Conservation (phyloP, 2,797 vertebrate species). For the Gastrophryne carolinensis region DNA sequence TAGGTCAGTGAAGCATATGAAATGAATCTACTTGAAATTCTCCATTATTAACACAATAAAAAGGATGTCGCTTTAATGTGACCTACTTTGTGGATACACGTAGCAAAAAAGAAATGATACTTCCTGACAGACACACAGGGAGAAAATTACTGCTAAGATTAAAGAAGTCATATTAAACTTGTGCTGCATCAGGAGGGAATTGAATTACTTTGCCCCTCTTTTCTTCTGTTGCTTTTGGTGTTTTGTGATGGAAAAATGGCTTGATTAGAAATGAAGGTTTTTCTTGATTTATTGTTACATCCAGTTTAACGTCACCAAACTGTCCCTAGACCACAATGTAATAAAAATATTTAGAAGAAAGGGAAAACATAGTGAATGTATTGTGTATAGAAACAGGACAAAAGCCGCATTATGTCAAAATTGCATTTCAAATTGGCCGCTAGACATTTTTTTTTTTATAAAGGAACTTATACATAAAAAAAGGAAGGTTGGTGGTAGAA, state of each 20-base stretch:
- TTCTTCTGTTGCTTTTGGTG: not conserved
- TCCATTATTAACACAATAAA: conserved; percentile 29
- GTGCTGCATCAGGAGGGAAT: not conserved
- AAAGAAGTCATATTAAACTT: conserved; percentile 31
- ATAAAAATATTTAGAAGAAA: no score
- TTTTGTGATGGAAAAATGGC: not conserved
- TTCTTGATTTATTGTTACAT: not conserved
- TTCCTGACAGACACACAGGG: conserved; percentile 25
- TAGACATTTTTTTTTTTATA: no score
- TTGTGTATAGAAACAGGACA: no score
- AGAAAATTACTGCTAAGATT: conserved; percentile 40
- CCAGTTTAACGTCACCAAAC: not conserved
- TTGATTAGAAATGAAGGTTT: not conserved
- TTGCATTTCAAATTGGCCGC: no score
- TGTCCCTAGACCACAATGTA: no score
- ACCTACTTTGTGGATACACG: conserved; percentile 41
- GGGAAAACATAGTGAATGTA: no score
- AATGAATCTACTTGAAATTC: conserved; percentile 19
- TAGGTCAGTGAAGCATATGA: not conserved
- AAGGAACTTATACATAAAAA: no score
- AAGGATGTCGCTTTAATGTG: conserved; percentile 33
- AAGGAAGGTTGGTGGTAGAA: no score
- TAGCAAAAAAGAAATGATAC: conserved; percentile 38
- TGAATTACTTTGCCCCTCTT: not conserved
- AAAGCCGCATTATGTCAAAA: no score